Percentiles rank a stretch among this genome's conserved stretches.
Evolutionary conservation across 2,113 vertebrate species (phyloP).

Genomic region (Camelus dromedarius): DNA sequence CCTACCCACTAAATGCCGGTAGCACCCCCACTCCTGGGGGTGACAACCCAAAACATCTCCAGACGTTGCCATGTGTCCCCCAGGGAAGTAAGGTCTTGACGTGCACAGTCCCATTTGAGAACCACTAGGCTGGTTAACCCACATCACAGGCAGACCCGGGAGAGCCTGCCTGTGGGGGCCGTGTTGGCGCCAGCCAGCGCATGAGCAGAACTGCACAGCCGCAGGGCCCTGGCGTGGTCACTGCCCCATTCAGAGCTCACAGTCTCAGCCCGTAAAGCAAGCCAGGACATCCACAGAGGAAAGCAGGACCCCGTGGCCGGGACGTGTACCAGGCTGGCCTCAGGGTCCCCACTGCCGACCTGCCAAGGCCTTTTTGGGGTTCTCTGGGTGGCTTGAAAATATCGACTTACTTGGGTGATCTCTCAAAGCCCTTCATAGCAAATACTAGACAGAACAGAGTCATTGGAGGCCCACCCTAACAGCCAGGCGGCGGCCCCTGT

Average conservation of each 20-base stretch:
- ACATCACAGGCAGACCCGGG: neutral
- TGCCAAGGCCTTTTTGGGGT: neutral
- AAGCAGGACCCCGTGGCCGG: neutral
- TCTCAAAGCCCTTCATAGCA: neutral
- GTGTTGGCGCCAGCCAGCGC: accelerated
- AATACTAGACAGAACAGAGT: neutral
- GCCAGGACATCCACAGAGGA: neutral
- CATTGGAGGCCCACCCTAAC: neutral
- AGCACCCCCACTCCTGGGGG: accelerated
- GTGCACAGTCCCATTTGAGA: neutral
- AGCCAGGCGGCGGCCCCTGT: neutral
- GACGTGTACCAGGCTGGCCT: neutral
- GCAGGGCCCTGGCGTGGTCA: accelerated
- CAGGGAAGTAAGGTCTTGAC: neutral
- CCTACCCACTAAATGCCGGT: neutral
- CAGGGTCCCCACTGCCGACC: neutral
- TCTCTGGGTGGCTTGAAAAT: neutral
- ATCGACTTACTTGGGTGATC: accelerated
- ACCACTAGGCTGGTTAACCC: too few relatives aligned
- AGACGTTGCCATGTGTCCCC: neutral
- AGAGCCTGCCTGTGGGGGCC: accelerated
- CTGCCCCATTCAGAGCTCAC: accelerated
- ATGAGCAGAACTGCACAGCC: accelerated
- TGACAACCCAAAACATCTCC: neutral
- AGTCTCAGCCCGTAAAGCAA: accelerated